Percentiles rank a stretch among this genome's conserved stretches.
These are phyloP conservation scores for Myotis planiceps DNA, from an alignment of 2,797 vertebrate species.

Conservation along the genomic window DNA sequence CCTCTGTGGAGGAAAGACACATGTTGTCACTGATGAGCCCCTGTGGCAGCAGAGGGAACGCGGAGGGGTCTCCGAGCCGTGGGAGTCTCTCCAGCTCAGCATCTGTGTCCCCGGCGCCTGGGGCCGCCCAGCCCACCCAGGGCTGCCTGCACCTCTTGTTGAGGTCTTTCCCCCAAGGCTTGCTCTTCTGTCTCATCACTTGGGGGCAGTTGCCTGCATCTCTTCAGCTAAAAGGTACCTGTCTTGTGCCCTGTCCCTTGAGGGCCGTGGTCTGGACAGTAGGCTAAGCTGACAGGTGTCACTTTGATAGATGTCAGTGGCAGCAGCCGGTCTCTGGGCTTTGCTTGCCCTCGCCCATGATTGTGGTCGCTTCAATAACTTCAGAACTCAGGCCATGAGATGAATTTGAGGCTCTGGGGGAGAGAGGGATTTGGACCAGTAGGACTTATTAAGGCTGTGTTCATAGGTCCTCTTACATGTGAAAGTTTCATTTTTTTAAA, in stretches of 20 bases:
- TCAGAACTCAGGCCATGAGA: background rate
- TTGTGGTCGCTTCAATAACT: background rate
- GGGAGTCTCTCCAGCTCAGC: background rate
- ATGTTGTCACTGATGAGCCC: slow-evolving; percentile 40
- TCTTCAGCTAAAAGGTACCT: background rate
- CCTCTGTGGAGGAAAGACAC: background rate
- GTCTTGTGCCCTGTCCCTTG: background rate
- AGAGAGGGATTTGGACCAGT: background rate
- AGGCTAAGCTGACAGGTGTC: slow-evolving; percentile 52
- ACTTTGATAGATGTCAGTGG: background rate
- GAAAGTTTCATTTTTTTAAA: background rate
- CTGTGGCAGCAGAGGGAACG: background rate
- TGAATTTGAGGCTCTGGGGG: background rate
- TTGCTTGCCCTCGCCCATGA: background rate
- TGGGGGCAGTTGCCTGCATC: background rate
- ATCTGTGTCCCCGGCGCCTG: fast-evolving
- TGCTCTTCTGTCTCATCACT: background rate
- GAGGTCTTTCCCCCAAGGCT: background rate
- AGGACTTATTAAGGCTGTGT: no score
- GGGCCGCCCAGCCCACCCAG: fast-evolving
- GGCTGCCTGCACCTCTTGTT: fast-evolving
- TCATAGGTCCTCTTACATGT: background rate
- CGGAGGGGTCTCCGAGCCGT: background rate
- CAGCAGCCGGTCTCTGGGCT: background rate
- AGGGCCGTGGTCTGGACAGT: background rate